Base-by-base conservation (phyloP, 1,140 invertebrate species). In the Drosophila nasuta region DNA sequence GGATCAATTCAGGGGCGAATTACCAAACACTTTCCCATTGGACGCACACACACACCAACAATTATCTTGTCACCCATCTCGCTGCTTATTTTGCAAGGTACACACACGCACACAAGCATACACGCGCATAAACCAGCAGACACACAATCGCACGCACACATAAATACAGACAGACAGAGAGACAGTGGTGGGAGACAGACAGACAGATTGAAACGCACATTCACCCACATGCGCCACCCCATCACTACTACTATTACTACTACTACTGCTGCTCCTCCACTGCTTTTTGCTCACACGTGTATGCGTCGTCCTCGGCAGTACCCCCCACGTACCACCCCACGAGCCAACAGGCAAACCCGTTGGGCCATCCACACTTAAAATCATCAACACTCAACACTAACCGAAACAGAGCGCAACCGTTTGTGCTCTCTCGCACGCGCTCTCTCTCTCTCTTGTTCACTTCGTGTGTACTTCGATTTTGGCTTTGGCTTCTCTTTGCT, bases 21-120 rank as follows among this genome's bases (percentile, higher is more conserved):
- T 72, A 65, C 38, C 52, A 69, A 75, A 60, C 65, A 78, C 76
- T 75, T 75, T 75, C 49, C 33, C 56, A 65, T 59, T 49, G 65
- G 51, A 62, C 51, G 20, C 20, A 38, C 43, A 38, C 17, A n/a
- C 10, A 43, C 17, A 69, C 38, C 56, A 81, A 79, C 71, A 86
- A 87, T 87, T 87, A 87, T 87, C 79, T 80, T 88, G 82, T 87
- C 82, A 80, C 54, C 73, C 79, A 86, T 72, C 70, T 75, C 35
- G 43, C 60, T 56, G 63, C 69, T 79, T 86, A 82, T 85, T 85
- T 87, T 63, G 77, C 83, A 75, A 83, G 77, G 82, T 60, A 85
- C 71, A 60, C 67, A 79, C 28, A 43, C 20, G 46, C 51, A 30
- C 45, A 43, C 48, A 56, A 11, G 62, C 30, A 58, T 11, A 41